Conservation (phyloP, 2,888 invertebrate species). For the Leptinotarsa juncta region DNA sequence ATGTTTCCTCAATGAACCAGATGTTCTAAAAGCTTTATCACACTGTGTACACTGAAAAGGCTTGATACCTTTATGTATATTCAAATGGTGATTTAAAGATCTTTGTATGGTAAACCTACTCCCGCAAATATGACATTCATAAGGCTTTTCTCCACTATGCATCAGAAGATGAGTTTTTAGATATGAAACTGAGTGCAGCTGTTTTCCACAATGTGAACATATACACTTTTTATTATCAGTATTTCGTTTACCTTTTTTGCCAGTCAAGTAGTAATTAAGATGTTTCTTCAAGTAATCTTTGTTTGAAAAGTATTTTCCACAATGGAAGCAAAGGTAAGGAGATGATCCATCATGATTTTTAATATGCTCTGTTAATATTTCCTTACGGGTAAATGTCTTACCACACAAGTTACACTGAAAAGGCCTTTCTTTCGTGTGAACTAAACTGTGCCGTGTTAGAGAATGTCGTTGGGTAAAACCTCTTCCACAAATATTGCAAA, state of each 20-base stretch:
- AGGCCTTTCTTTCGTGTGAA: constrained; percentile 44
- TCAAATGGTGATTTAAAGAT: constrained; percentile 41
- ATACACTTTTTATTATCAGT: constrained; percentile 35
- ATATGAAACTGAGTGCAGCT: constrained; percentile 40
- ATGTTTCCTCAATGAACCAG: constrained; percentile 37
- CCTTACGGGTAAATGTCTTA: constrained; percentile 43
- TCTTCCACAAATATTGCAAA: constrained; percentile 39
- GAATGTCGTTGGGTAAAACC: constrained; percentile 44
- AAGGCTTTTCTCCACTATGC: constrained; percentile 43
- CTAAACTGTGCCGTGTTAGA: constrained; percentile 40
- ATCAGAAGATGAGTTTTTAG: constrained; percentile 40
- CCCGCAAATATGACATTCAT: constrained; percentile 40
- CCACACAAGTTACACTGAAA: constrained; percentile 43
- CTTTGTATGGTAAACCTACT: constrained; percentile 38
- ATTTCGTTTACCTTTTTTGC: constrained; percentile 32
- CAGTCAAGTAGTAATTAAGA: constrained; percentile 38
- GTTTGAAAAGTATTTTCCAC: constrained; percentile 40
- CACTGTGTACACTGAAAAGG: constrained; percentile 42
- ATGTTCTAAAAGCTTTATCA: constrained; percentile 40
- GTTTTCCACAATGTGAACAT: constrained; percentile 43
- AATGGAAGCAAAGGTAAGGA: constrained; percentile 42
- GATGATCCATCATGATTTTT: constrained; percentile 41
- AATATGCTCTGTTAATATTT: constrained; percentile 43
- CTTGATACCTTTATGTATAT: constrained; percentile 44
- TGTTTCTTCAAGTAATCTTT: constrained; percentile 43